These are phyloP conservation scores for Actinopyga echinites DNA, from an alignment of 53 echinoderm and acorn worm genomes.

Conservation along the genomic window DNA sequence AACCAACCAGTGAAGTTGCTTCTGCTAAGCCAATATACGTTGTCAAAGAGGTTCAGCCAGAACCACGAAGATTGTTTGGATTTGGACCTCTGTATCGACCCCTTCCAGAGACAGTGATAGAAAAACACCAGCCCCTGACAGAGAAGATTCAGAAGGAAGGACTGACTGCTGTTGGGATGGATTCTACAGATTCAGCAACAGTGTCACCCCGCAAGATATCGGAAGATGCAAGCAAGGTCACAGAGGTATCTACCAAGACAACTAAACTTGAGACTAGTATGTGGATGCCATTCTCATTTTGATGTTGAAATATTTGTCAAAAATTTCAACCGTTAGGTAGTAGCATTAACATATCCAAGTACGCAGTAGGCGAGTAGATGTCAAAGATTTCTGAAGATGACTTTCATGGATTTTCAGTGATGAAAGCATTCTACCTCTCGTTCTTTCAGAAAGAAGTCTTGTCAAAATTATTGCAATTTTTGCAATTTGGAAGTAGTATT, in stretches of 20 bases:
- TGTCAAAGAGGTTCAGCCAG: conserved; percentile 58
- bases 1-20: neutral
- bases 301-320: neutral
- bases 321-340: too few species aligned
- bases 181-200: conserved; percentile 7
- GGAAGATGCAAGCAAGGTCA: neutral
- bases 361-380: too few species aligned
- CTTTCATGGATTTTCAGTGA: too few species aligned
- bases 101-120: conserved; percentile 58
- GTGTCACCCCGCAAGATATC: neutral
- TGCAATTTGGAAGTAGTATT: too few species aligned
- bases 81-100: conserved; percentile 82
- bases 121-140: conserved; percentile 31
- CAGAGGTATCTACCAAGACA: neutral
- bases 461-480: too few species aligned
- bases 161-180: conserved; percentile 5
- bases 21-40: neutral
- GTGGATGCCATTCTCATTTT: conserved; percentile 29
- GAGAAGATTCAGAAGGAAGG: conserved; percentile 60
- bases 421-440: too few species aligned
- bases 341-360: too few species aligned
- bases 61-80: conserved; percentile 75
- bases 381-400: too few species aligned
- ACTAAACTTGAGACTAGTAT: conserved; percentile 10
- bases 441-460: too few species aligned